A percentile compares a stretch with the other conserved stretches of the same genome.
phyloP scores from a whole-genome alignment of 2,113 vertebrate species.

The Paedocypris sp. region DNA sequence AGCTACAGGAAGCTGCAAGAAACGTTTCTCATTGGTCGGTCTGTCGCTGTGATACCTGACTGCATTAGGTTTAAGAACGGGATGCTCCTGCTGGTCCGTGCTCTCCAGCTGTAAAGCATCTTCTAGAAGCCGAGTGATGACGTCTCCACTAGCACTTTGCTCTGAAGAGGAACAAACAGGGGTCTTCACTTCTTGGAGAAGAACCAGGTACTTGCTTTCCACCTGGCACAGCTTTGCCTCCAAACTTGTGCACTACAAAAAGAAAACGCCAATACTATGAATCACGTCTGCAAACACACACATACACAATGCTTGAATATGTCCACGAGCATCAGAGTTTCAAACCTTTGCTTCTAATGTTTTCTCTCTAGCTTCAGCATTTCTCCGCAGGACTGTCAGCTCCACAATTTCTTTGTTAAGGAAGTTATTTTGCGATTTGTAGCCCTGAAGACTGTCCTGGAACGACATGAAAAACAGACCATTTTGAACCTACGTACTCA shows the following conservation, averaged over 20 bases:
- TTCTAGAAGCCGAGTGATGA: constrained; percentile 82
- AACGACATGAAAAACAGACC: not conserved
- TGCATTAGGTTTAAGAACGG: constrained; percentile 71
- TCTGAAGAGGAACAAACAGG: constrained; percentile 80
- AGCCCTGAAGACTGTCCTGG: constrained; percentile 90
- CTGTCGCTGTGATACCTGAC: constrained; percentile 70
- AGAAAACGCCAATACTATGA: not conserved
- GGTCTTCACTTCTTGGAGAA: constrained; percentile 87
- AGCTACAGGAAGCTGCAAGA: too few species aligned
- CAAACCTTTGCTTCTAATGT: constrained; percentile 80
- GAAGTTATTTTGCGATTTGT: constrained; percentile 94
- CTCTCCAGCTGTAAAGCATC: constrained; percentile 83
- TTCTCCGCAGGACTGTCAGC: constrained; percentile 80
- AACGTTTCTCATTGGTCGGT: not conserved
- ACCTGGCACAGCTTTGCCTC: constrained; percentile 93
- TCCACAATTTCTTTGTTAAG: constrained; percentile 98
- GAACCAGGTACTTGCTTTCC: constrained; percentile 90
- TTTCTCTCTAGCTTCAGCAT: constrained; percentile 77
- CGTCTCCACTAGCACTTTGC: constrained; percentile 67
- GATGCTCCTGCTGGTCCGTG: constrained; percentile 74
- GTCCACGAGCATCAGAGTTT: not conserved
- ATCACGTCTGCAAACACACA: not conserved
- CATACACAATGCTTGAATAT: not conserved
- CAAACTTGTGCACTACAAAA: constrained; percentile 69
- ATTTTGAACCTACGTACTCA: not conserved